Conservation (phyloP, 2,113 vertebrate species). For the Mionectes macconnelli region DNA sequence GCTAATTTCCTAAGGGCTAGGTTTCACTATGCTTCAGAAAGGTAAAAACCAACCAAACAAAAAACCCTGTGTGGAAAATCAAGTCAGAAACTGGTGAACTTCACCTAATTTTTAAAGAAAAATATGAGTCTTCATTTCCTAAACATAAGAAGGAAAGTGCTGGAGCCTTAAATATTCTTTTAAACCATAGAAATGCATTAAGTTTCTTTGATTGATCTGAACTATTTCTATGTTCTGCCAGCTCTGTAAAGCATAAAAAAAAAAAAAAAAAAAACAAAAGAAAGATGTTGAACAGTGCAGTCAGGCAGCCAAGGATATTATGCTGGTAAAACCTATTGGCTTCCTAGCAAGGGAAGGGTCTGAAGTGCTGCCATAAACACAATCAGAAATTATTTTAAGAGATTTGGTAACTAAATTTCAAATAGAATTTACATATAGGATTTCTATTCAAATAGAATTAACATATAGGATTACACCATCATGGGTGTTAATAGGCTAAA, state of each 20-base stretch:
- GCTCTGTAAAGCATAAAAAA: background rate
- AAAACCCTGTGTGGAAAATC: background rate
- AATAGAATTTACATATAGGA: background rate
- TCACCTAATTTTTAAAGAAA: background rate
- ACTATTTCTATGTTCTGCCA: background rate
- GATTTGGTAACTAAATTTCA: background rate
- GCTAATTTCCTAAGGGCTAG: background rate
- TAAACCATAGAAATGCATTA: conserved; percentile 4
- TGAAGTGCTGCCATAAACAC: background rate
- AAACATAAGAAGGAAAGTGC: background rate
- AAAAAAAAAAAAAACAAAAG: background rate
- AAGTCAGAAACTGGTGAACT: background rate
- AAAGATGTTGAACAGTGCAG: background rate
- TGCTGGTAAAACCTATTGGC: background rate
- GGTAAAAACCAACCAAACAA: background rate
- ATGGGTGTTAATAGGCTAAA: background rate
- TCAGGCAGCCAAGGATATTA: background rate
- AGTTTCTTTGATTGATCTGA: conserved; percentile 13
- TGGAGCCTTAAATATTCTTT: background rate
- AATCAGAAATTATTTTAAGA: background rate
- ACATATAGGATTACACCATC: background rate
- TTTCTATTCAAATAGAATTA: background rate
- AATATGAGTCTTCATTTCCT: background rate
- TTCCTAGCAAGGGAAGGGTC: background rate
- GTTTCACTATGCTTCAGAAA: background rate